Percentiles rank a stretch among this genome's conserved stretches.
These are phyloP conservation scores for Pammene fasciana DNA, from an alignment of 2,888 invertebrate species.

Conservation along the genomic window DNA sequence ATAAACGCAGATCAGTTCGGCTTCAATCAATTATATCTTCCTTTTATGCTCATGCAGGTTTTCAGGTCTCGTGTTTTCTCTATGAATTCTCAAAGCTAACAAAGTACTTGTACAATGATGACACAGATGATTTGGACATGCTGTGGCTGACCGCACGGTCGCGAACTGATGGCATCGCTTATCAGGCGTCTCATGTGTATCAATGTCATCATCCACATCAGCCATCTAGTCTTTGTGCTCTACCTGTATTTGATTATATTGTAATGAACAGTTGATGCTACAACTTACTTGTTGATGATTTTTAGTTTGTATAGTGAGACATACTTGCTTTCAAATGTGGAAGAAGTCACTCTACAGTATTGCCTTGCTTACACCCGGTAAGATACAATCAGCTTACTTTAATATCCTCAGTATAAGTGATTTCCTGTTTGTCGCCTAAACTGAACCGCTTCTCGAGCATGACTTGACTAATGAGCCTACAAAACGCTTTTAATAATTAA, in stretches of 20 bases:
- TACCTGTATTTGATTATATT: conserved; percentile 72
- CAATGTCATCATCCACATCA: conserved; percentile 69
- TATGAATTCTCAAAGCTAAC: conserved; percentile 27
- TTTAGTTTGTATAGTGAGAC: conserved; percentile 82
- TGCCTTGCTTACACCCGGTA: conserved; percentile 83
- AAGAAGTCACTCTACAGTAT: conserved; percentile 83
- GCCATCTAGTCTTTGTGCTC: conserved; percentile 78
- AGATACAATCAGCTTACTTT: conserved; percentile 82
- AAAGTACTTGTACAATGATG: conserved; percentile 31
- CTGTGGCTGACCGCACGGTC: conserved; percentile 41
- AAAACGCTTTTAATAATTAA: conserved; percentile 36
- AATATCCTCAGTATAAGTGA: conserved; percentile 81
- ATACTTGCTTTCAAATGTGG: conserved; percentile 83
- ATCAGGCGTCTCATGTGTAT: conserved; percentile 62
- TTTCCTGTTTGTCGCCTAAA: conserved; percentile 74
- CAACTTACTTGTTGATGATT: conserved; percentile 77
- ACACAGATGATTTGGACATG: conserved; percentile 45
- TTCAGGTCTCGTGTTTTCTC: conserved; percentile 44
- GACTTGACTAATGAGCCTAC: conserved; percentile 35
- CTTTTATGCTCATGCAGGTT: conserved; percentile 45
- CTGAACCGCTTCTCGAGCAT: conserved; percentile 65
- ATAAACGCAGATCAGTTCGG: conserved; percentile 44
- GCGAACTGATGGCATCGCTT: conserved; percentile 61
- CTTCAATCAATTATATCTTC: conserved; percentile 39
- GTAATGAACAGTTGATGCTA: conserved; percentile 80